A percentile compares a stretch with the other conserved stretches of the same genome.
Evolutionary conservation across 2,888 invertebrate genomes (phyloP).

Genomic region (Archips xylosteana): DNA sequence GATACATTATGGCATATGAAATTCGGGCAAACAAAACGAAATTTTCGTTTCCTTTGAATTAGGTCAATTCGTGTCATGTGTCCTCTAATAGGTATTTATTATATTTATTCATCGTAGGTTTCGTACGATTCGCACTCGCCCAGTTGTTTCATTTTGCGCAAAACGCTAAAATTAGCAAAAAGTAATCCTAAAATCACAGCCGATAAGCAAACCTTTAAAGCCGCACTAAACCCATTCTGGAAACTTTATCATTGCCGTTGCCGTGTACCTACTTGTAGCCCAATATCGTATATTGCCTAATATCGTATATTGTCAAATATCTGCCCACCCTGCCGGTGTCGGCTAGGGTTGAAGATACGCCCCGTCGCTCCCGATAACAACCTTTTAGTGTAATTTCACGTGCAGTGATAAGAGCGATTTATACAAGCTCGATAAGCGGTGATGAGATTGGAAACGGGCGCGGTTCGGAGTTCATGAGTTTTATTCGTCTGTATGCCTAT

Average conservation of each 20-base stretch:
- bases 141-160: too few species aligned
- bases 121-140: too few species aligned
- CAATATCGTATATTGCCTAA: too few species aligned
- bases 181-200: background rate
- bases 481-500: background rate
- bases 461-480: background rate
- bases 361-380: slow-evolving; percentile 14
- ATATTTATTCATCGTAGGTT: too few species aligned
- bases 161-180: background rate
- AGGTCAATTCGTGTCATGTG: too few species aligned
- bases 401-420: slow-evolving; percentile 3
- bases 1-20: too few species aligned
- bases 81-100: too few species aligned
- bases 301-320: slow-evolving; percentile 16
- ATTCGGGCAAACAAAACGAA: too few species aligned
- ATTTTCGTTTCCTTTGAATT: too few species aligned
- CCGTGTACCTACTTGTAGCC: too few species aligned
- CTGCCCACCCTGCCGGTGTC: background rate
- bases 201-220: background rate
- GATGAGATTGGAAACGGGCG: slow-evolving; percentile 19
- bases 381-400: background rate
- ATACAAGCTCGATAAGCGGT: slow-evolving; percentile 7
- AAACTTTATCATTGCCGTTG: too few species aligned
- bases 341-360: slow-evolving; percentile 18
- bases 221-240: too few species aligned